Base-by-base conservation (phyloP, 1,140 invertebrate species). In the Glossosoma conforme region DNA sequence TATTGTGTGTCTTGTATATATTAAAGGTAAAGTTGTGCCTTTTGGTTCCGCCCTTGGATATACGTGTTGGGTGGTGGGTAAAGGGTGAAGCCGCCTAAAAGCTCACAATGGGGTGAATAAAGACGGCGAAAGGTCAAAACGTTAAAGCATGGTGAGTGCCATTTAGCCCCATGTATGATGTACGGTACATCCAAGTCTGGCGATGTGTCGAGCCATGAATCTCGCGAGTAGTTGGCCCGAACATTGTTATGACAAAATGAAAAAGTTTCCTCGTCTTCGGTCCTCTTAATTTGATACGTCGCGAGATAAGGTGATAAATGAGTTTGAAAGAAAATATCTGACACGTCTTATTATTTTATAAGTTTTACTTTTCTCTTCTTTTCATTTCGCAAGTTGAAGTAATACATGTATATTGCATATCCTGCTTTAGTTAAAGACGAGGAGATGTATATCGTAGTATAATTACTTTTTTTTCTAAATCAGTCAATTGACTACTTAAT, bases 241-340 rank as follows among this genome's bases (percentile, higher is more conserved):
- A 54, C 48, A 48, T 48, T 43, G 44, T 42, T 44, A 17, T 51
- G 41, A 44, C 48, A 44, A 51, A 21, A 36, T 44, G 17, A 30
- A 22, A 40, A 22, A 45, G 35, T 41, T 41, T 44, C 25, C 43
- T 45, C 51, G 9, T 15, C 9, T 45, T 30, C 38, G 25, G 43
- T 45, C 51, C 19, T 44, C 21, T 52, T 52, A 52, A 52, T 52
- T 52, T 46, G 51, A 52, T 52, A 52, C 25, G 51, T 45, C 42
- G 22, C 10, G 17, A 40, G 51, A 45, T 52, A 40, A 30, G n/a
- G 18, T 52, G 43, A 52, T 52, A 46, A 52, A 52, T 52, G 48
- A 44, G 28, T 43, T 22, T 21, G n/a, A 5, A 22, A 35, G 38
- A 35, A 46, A 46, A 35, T 22, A n/a, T 46, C n/a, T 46, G 44